Base-by-base conservation (phyloP, 2,797 vertebrate species). In the Linurgus olivaceus region DNA sequence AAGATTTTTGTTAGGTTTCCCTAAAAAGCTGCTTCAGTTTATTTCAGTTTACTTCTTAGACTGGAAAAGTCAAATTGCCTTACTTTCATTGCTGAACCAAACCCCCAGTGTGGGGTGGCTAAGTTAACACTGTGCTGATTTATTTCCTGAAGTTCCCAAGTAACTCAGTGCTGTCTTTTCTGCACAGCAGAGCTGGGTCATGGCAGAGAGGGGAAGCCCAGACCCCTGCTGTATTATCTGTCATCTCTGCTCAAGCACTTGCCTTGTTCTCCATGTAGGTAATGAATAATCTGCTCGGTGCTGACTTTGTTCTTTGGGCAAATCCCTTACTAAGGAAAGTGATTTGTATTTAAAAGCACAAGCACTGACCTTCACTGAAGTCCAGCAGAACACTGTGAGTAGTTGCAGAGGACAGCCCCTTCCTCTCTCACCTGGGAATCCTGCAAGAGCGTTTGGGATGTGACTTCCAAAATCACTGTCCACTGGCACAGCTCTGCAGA, bases 261-360 rank as follows among this genome's bases (percentile, higher is more conserved):
- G 23, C 11, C 1, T 58, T 93, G 82, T 76, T 91, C 82, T 79
- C 71, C 29, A 1, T 5, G n/a, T 1, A 47, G 67, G 47, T 68
- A 44, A 26, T 73, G 73, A 94, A 91, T 90, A 88, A 90, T 81
- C n/a, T 61, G 52, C 70, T 31, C 2, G 57, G 9, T 76, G 82
- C 95, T 94, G 94, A 88, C 87, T 62, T 77, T 44, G 72, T 95
- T 91, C 81, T 94, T 77, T 86, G 79, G 59, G 51, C 91, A 95
- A 92, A 88, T 14, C 20, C 57, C 70, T 89, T 85, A 44, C 72
- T 83, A 40, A 93, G 86, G 81, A 23, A 68, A 71, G 86, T 28
- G 45, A 7, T 40, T 11, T 11, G 70, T 90, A 18, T 83, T 79
- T 14, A 31, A 61, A 76, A 90, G 76, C 62, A 16, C 50, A 13